Percentiles rank a stretch among this genome's conserved stretches.
phyloP scores from a whole-genome alignment of 2,113 vertebrate genomes.

The Orycteropus afer region DNA sequence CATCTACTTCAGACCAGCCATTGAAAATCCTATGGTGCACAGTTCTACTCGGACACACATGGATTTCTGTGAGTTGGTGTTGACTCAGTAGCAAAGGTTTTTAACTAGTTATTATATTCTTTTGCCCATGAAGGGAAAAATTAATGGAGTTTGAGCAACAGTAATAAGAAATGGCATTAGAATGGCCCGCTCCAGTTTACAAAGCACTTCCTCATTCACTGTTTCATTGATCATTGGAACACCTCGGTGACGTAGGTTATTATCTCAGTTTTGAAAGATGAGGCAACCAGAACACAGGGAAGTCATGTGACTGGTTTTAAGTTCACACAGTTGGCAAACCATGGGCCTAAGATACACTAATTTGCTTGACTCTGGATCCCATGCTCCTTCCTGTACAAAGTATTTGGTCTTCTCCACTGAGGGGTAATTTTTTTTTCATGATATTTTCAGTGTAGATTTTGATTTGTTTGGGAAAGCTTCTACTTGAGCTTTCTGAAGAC shows the following conservation, averaged over 20 bases:
- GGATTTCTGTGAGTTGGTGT: background rate
- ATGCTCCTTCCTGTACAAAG: background rate
- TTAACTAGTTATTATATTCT: background rate
- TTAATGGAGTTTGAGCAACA: background rate
- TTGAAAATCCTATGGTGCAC: background rate
- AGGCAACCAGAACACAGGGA: background rate
- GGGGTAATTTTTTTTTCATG: background rate
- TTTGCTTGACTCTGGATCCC: no score
- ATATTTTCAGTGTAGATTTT: background rate
- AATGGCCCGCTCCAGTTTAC: background rate
- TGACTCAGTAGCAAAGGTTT: background rate
- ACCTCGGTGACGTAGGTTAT: background rate
- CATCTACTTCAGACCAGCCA: background rate
- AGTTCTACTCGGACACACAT: background rate
- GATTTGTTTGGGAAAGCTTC: background rate
- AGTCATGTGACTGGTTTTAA: background rate
- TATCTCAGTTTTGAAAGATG: background rate
- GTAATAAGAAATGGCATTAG: background rate
- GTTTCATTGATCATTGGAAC: background rate
- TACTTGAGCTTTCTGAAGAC: background rate
- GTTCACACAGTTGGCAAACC: background rate
- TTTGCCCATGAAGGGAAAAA: background rate
- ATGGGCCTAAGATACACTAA: fast-evolving
- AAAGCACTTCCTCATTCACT: background rate
- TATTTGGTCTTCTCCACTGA: background rate